Conservation (phyloP, 2,888 invertebrate species). For the Oscheius sp. region DNA sequence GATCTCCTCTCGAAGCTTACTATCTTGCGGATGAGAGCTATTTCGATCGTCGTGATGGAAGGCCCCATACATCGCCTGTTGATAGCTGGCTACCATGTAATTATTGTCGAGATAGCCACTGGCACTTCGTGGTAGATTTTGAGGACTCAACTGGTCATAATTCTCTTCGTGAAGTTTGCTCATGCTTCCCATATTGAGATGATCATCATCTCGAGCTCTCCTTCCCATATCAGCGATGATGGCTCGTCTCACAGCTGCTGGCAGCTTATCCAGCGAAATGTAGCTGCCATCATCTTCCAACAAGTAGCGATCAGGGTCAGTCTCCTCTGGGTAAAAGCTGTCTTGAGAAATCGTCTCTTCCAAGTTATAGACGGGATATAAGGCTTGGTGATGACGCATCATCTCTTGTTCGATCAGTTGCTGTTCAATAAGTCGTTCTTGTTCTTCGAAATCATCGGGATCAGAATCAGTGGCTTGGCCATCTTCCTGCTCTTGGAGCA, state of each 20-base stretch:
- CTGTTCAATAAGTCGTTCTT: slow-evolving; percentile 39
- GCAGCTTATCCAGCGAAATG: slow-evolving; percentile 40
- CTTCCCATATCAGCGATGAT: slow-evolving; percentile 39
- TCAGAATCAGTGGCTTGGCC: slow-evolving; percentile 26
- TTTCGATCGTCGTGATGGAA: slow-evolving; percentile 8
- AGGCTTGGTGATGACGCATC: slow-evolving; percentile 19
- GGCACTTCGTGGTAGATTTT: slow-evolving; percentile 54
- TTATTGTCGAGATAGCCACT: slow-evolving; percentile 57
- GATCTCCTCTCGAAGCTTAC: too few relatives aligned
- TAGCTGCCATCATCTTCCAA: slow-evolving; percentile 39
- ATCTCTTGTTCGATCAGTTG: slow-evolving; percentile 17
- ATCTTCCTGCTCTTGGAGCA: slow-evolving; percentile 32
- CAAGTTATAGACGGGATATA: slow-evolving; percentile 34
- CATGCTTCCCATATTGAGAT: slow-evolving; percentile 51
- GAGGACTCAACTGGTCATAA: slow-evolving; percentile 1
- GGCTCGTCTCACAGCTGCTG: slow-evolving; percentile 41
- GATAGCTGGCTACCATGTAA: slow-evolving; percentile 47
- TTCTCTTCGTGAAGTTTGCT: slow-evolving; percentile 48
- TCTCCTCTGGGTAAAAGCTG: slow-evolving; percentile 50
- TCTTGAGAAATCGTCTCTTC: slow-evolving; percentile 40
- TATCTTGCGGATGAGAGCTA: not conserved
- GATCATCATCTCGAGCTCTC: slow-evolving; percentile 21
- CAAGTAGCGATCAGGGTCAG: slow-evolving; percentile 34
- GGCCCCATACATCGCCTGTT: slow-evolving; percentile 39
- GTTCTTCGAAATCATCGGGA: slow-evolving; percentile 54